phyloP scores from a whole-genome alignment of 1,140 invertebrate genomes.

The Dinothrombium tinctorium region DNA sequence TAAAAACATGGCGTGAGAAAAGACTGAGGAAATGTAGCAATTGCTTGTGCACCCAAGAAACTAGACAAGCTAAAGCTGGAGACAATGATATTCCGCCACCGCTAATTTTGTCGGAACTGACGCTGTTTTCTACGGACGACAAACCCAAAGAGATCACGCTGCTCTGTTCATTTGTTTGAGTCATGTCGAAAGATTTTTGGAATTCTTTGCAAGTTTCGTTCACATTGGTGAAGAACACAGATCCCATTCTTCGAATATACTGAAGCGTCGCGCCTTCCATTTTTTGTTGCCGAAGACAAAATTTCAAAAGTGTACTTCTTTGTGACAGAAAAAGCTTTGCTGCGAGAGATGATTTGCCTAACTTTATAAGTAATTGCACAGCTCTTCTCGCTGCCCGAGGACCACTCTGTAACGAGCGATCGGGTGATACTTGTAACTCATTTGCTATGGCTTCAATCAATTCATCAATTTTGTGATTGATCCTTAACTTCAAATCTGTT shows the following conservation, averaged over 20 bases:
- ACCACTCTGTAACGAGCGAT: slow-evolving; percentile 77
- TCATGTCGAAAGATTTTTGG: slow-evolving; percentile 37
- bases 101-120: not conserved
- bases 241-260: slow-evolving; percentile 58
- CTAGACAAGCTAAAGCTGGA: slow-evolving; percentile 5
- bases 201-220: slow-evolving; percentile 68
- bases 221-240: slow-evolving; percentile 66
- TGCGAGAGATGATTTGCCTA: slow-evolving; percentile 45
- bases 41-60: slow-evolving; percentile 27
- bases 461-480: slow-evolving; percentile 46
- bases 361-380: slow-evolving; percentile 57
- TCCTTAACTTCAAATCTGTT: slow-evolving; percentile 21
- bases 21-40: slow-evolving; percentile 49
- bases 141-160: not conserved
- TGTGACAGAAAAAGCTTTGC: slow-evolving; percentile 65
- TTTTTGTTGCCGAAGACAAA: slow-evolving; percentile 57
- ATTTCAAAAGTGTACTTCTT: slow-evolving; percentile 53
- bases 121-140: not conserved
- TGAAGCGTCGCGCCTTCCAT: slow-evolving; percentile 52
- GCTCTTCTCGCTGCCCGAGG: slow-evolving; percentile 58
- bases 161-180: not conserved
- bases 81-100: slow-evolving; percentile 16
- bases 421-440: slow-evolving; percentile 61
- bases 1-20: slow-evolving; percentile 74
- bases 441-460: slow-evolving; percentile 61